Percentiles rank a stretch among this genome's conserved stretches.
phyloP scores from a whole-genome alignment of 2,888 invertebrate genomes.

The Mythimna albipuncta region DNA sequence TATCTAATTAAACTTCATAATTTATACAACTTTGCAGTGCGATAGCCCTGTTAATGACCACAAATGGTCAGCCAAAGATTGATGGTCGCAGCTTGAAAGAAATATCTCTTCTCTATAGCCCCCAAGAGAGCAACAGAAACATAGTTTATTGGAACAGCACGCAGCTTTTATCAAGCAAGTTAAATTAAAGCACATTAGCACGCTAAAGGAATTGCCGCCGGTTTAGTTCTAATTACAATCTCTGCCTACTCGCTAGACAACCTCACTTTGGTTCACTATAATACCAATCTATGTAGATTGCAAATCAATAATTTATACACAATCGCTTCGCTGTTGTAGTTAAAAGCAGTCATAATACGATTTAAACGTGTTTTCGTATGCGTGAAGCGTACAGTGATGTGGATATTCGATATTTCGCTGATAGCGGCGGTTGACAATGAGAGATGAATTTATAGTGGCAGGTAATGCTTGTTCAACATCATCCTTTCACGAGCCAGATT shows the following conservation, averaged over 20 bases:
- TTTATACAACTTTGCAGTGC: background rate
- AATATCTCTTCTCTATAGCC: slow-evolving; percentile 16
- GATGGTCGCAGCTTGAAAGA: slow-evolving; percentile 9
- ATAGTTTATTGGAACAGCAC: slow-evolving; percentile 36
- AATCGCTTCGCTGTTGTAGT: slow-evolving; percentile 72
- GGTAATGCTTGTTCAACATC: slow-evolving; percentile 65
- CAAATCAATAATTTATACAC: slow-evolving; percentile 78
- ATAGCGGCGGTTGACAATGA: slow-evolving; percentile 76
- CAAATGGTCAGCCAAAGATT: slow-evolving; percentile 2
- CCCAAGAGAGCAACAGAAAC: slow-evolving; percentile 13
- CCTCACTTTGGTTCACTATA: slow-evolving; percentile 50
- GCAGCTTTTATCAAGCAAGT: slow-evolving; percentile 34
- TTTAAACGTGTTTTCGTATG: slow-evolving; percentile 80
- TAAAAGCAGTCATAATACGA: slow-evolving; percentile 77
- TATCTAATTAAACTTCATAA: too few species aligned
- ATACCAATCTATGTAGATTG: slow-evolving; percentile 73
- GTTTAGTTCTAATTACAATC: slow-evolving; percentile 44
- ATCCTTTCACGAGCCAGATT: slow-evolving; percentile 51
- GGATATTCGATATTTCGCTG: slow-evolving; percentile 79
- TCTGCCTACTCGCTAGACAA: slow-evolving; percentile 26
- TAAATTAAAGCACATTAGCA: slow-evolving; percentile 47
- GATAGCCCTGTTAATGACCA: background rate
- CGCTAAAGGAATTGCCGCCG: slow-evolving; percentile 33
- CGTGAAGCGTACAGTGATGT: slow-evolving; percentile 74
- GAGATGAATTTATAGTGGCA: slow-evolving; percentile 76